These are phyloP conservation scores for Apotomis capreana DNA, from an alignment of 2,888 invertebrate genomes.

Conservation along the genomic window DNA sequence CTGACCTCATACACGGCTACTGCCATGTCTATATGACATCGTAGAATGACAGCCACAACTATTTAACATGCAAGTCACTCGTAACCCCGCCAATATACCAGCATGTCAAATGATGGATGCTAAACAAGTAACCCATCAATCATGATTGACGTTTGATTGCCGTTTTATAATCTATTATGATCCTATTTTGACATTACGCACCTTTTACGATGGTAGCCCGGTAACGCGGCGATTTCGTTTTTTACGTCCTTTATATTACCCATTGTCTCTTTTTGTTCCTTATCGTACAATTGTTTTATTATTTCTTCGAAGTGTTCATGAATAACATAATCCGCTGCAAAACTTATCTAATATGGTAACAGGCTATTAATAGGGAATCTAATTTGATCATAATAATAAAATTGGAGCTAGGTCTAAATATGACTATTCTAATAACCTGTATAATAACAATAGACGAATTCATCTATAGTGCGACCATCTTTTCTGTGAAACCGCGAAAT, in stretches of 20 bases:
- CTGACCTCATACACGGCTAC: neutral
- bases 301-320: neutral
- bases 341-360: neutral
- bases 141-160: slow-evolving; percentile 12
- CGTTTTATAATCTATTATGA: slow-evolving; percentile 24
- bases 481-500: too few relatives aligned
- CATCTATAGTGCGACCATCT: too few relatives aligned
- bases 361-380: neutral
- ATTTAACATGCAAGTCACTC: slow-evolving; percentile 17
- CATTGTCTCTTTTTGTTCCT: slow-evolving; percentile 20
- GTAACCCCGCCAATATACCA: neutral
- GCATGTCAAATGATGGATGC: slow-evolving; percentile 7
- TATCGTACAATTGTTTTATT: neutral
- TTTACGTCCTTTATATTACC: slow-evolving; percentile 8
- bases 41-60: neutral
- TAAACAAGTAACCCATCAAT: slow-evolving; percentile 17
- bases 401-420: too few relatives aligned
- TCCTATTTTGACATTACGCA: slow-evolving; percentile 32
- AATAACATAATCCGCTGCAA: neutral
- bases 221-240: neutral
- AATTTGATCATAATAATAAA: neutral
- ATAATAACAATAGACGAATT: too few relatives aligned
- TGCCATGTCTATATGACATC: neutral
- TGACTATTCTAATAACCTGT: too few relatives aligned
- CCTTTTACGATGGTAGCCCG: neutral